Base-by-base conservation (phyloP, 2,888 invertebrate species). In the Scaptomyza polygonia region DNA sequence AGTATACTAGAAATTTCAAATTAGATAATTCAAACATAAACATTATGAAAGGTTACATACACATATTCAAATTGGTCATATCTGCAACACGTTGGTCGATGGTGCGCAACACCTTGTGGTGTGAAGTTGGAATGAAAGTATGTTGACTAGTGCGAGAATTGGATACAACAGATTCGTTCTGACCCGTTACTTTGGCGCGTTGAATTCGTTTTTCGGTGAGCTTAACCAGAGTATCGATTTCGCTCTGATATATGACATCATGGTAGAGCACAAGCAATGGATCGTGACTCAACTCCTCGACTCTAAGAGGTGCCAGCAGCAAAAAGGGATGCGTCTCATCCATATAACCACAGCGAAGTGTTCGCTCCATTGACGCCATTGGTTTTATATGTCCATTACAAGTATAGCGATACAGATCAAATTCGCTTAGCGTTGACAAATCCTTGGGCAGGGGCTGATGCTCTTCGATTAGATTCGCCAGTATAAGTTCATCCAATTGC, bases 131-230 rank as follows among this genome's bases (percentile, higher is more conserved):
- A 0, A 90, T 3, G 32, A 89, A 90, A 2, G 48, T 54, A 30
- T 66, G 64, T 47, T 91, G 89, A 40, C 90, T 89, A 0, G 86
- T 90, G 5, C 91, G 81, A 0, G 9, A 43, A 1, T 59, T 58
- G 3, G 87, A 82, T 0, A 86, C 71, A 0, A 29, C 0, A 0
- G 40, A 43, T 0, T 97, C 96, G 92, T 97, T 97, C 0, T 96
- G 96, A 0, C 97, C 96, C 0, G 97, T 96, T 63, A 98, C 72
- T 0, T 0, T 49, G 36, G 90, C 77, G 92, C 94, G 65, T 14
- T 58, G 49, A 79, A 94, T 93, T 86, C 90, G 92, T 3, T 94
- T 93, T 14, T 89, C 89, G 0, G 94, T 93, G 4, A 94, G 71
- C 18, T 90, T 78, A 74, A 93, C 92, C 44, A 95, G 91, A 1